Percentiles rank a stretch among this genome's conserved stretches.
phyloP scores from a whole-genome alignment of 2,113 vertebrate genomes.

The Pelodiscus sinensis region DNA sequence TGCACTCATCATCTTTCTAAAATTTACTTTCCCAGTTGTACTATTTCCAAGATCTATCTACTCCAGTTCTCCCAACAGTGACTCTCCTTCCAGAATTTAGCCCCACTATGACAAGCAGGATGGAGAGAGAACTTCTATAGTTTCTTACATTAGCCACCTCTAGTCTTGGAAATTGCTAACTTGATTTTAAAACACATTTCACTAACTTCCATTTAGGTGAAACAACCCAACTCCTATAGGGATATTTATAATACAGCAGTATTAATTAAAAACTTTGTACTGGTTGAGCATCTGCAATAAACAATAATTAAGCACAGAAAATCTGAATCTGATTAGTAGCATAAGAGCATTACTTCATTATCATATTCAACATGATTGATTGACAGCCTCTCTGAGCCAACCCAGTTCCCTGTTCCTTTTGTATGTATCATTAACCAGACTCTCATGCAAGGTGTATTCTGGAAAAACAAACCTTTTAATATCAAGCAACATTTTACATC shows the following conservation, averaged over 20 bases:
- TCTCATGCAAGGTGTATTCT: background rate
- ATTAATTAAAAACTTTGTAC: background rate
- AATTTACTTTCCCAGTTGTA: background rate
- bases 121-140: background rate
- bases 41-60: constrained; percentile 2
- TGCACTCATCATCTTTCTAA: background rate
- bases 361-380: background rate
- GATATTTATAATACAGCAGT: background rate
- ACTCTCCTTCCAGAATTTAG: background rate
- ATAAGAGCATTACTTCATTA: background rate
- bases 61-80: background rate
- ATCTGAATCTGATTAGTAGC: background rate
- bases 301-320: constrained; percentile 25
- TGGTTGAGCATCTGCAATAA: constrained; percentile 13
- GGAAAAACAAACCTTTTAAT: background rate
- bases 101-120: background rate
- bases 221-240: background rate
- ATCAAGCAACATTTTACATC: background rate
- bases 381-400: background rate
- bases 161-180: background rate
- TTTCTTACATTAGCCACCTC: background rate
- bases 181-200: constrained; percentile 29
- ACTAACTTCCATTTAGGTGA: constrained; percentile 9
- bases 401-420: background rate
- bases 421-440: constrained; percentile 8